A percentile compares a stretch with the other conserved stretches of the same genome.
Evolutionary conservation across 2,888 invertebrate genomes (phyloP).

Genomic region (Nycteola revayana): DNA sequence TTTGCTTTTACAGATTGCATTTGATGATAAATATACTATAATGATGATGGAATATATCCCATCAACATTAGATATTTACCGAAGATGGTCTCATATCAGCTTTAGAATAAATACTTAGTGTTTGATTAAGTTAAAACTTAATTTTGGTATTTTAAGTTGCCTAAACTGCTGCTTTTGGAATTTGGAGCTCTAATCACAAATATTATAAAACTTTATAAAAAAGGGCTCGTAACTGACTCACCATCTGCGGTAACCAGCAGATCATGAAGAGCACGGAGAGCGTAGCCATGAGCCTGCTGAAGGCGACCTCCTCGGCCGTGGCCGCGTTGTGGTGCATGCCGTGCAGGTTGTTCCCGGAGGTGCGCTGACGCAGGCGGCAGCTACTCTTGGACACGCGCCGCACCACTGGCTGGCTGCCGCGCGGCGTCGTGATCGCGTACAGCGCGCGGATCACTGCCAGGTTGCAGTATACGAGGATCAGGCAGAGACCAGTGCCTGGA

Average conservation of each 20-base stretch:
- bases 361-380: conserved; percentile 49
- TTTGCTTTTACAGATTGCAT: no score
- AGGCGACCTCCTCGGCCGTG: conserved; percentile 91
- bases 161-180: not conserved
- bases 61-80: no score
- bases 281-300: conserved; percentile 92
- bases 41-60: no score
- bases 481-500: conserved; percentile 86
- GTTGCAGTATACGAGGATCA: conserved; percentile 91
- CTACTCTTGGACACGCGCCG: conserved; percentile 66
- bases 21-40: no score
- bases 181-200: not conserved
- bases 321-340: conserved; percentile 68
- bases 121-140: no score
- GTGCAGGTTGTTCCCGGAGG: conserved; percentile 46
- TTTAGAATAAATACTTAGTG: no score
- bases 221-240: conserved; percentile 53
- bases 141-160: not conserved
- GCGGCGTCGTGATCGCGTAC: conserved; percentile 78
- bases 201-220: no score
- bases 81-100: no score
- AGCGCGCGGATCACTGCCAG: conserved; percentile 90
- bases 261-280: conserved; percentile 91
- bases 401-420: conserved; percentile 52
- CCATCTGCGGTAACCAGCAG: conserved; percentile 95